Conservation (phyloP, 2,888 invertebrate genomes). For the Marronus borbonicus region DNA sequence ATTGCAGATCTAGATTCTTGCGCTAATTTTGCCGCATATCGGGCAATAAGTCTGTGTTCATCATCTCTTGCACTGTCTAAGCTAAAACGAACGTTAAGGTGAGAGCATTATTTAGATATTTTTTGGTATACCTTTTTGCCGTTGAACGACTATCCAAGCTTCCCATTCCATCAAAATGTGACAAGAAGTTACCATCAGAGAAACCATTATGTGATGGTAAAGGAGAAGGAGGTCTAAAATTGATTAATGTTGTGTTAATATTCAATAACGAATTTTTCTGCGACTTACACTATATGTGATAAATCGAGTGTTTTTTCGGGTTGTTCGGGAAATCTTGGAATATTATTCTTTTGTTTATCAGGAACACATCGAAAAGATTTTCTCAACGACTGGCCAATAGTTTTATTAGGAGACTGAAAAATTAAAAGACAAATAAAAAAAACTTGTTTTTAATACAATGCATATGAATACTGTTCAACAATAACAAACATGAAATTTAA, state of each 20-base stretch:
- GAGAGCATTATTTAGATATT: slow-evolving; percentile 40
- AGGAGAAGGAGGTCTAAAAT: slow-evolving; percentile 88
- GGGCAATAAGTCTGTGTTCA: slow-evolving; percentile 95
- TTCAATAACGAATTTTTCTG: neutral
- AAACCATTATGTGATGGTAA: slow-evolving; percentile 95
- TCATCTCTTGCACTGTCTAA: slow-evolving; percentile 79
- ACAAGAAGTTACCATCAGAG: slow-evolving; percentile 78
- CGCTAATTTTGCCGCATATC: slow-evolving; percentile 96
- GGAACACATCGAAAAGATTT: slow-evolving; percentile 99
- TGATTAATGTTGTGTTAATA: slow-evolving; percentile 31
- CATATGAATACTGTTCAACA: too few relatives aligned
- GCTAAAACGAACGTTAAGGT: slow-evolving; percentile 60
- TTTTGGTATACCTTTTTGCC: slow-evolving; percentile 70
- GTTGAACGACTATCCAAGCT: slow-evolving; percentile 82
- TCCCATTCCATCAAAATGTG: slow-evolving; percentile 82
- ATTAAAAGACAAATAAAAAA: too few relatives aligned
- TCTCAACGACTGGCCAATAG: slow-evolving; percentile 94
- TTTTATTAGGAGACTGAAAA: slow-evolving; percentile 92
- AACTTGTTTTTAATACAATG: too few relatives aligned
- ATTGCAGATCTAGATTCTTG: slow-evolving; percentile 87
- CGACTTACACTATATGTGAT: slow-evolving; percentile 93
- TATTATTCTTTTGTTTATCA: slow-evolving; percentile 84
- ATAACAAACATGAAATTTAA: too few relatives aligned
- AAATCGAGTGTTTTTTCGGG: slow-evolving; percentile 96
- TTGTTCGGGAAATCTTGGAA: slow-evolving; percentile 93